Evolutionary conservation across 2,113 vertebrate genomes (phyloP), one percentile per base, ranked within the genome.

Genomic region (Notarius lentiginosus): DNA sequence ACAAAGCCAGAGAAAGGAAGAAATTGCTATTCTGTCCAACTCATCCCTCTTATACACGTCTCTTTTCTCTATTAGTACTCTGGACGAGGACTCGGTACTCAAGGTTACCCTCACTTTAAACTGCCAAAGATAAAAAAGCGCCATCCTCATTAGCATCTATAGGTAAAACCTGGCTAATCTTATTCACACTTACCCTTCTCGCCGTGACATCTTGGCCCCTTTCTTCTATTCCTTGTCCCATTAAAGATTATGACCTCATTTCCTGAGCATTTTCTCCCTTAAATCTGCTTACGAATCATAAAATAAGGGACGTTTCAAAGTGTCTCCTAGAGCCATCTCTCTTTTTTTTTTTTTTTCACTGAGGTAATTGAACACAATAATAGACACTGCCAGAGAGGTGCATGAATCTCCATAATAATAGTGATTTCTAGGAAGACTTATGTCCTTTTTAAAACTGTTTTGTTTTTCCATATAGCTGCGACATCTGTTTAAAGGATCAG

Each of bases 51-150:
- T 65, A 49, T 73, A 65, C 60, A 83, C 60, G 58, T 70, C 70
- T 82, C 87, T 73, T 70, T 51, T 41, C 84, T 72, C 55, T 90
- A 87, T 90, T 88, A 90, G 86, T 89, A 87, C 80, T 85, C 85
- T 80, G 76, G 41, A 75, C 76, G 47, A 84, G 81, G 65, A 22
- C 79, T 87, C 79, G 9, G 70, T 65, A 79, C 82, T 90, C 88
- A 90, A 90, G 87, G 87, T 90, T 90, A 90, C 86, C 72, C 84
- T 85, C 85, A 90, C 79, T 89, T 84, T 88, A 90, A 88, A 90
- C 86, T 87, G 89, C 85, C 65, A 73, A 84, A 87, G 84, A 87
- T 88, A 90, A 90, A 89, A 41, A 90, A 83, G 80, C 79, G 61
- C 66, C 72, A 58, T 82, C 85, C 88, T 85, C 79, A 90, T 90